A percentile compares a stretch with the other conserved stretches of the same genome.
These are phyloP conservation scores for Alviniconcha marisindica DNA, from an alignment of 1,140 invertebrate genomes.

Conservation along the genomic window DNA sequence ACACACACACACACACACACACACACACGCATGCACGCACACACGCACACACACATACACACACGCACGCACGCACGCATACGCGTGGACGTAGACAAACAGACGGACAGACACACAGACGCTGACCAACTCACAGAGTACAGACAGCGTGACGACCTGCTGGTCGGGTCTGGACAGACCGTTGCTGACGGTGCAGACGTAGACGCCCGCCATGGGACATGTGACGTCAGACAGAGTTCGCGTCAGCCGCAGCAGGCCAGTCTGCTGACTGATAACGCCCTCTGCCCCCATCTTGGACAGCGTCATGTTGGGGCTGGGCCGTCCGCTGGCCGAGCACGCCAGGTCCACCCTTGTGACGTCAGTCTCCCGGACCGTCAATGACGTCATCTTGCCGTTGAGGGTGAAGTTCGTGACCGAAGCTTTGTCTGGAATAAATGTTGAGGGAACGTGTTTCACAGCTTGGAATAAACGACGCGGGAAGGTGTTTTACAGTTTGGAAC, in stretches of 20 bases:
- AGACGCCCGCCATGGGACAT: background rate
- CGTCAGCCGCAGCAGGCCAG: background rate
- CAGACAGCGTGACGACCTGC: background rate
- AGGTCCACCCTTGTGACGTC: background rate
- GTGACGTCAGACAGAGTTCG: background rate
- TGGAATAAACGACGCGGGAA: no score
- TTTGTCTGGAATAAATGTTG: background rate
- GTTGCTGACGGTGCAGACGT: conserved; percentile 15
- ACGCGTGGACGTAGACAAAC: no score
- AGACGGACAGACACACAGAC: no score
- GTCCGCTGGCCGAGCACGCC: background rate
- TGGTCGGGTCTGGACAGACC: background rate
- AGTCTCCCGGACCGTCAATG: background rate
- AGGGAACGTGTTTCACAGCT: no score
- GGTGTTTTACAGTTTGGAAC: no score
- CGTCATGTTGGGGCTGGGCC: background rate
- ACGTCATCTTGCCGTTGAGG: background rate
- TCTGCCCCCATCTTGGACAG: background rate
- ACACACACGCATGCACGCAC: no score
- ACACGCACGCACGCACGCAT: no score
- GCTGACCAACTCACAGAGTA: conserved; percentile 18
- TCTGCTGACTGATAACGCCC: background rate
- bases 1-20: no score
- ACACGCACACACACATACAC: no score
- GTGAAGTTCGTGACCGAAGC: background rate